Percentiles rank a stretch among this genome's conserved stretches.
Conservation (phyloP, 2,113 vertebrate species). For the Petrocephalus microphthalmus region DNA sequence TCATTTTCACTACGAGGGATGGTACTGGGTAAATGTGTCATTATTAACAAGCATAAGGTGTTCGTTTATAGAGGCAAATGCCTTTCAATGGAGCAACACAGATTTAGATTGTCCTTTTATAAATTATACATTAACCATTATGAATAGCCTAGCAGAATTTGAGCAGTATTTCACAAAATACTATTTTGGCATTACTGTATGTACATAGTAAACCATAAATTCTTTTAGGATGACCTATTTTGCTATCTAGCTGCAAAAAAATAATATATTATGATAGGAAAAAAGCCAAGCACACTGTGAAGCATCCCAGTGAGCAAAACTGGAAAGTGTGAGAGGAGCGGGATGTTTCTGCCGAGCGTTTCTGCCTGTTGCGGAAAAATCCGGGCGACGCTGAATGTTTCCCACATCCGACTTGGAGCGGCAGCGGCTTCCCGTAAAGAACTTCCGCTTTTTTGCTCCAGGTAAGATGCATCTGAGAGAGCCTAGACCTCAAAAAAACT, state of each 20-base stretch:
- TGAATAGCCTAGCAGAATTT: neutral
- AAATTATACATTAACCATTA: neutral
- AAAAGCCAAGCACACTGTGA: neutral
- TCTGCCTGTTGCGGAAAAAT: neutral
- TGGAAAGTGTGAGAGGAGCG: neutral
- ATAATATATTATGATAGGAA: neutral
- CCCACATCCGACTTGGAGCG: neutral
- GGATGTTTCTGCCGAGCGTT: neutral
- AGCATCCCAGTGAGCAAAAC: neutral
- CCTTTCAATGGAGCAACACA: neutral
- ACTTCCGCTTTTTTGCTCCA: neutral
- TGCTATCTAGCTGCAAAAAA: neutral
- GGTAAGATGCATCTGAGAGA: neutral
- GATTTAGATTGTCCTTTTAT: neutral
- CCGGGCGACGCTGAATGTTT: neutral
- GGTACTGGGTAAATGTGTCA: neutral
- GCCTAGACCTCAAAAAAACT: neutral
- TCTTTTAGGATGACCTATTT: neutral
- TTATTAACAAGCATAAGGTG: neutral
- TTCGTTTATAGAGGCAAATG: neutral
- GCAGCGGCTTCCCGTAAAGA: neutral
- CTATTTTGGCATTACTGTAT: neutral
- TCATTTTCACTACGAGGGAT: neutral
- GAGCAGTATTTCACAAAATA: neutral
- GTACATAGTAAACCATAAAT: neutral